These are phyloP conservation scores for Drosophila jambulina DNA, from an alignment of 1,140 invertebrate species.

Conservation along the genomic window DNA sequence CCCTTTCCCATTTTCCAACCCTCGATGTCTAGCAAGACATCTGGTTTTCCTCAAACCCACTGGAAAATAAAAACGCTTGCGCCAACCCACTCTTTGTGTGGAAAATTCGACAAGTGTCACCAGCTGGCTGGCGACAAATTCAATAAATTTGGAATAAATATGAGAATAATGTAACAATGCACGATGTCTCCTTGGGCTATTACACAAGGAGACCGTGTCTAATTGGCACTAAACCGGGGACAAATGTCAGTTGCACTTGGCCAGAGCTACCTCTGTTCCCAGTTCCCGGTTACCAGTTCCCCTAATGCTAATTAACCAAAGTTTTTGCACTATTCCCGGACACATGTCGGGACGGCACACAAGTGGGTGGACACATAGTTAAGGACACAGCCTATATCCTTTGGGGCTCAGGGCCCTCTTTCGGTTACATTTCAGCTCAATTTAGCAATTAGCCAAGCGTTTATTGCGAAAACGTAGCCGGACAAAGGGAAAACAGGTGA, in stretches of 20 bases:
- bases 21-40: neutral
- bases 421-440: slow-evolving; percentile 53
- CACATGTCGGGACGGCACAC: slow-evolving; percentile 6
- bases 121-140: slow-evolving; percentile 16
- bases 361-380: slow-evolving; percentile 2
- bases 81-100: slow-evolving; percentile 7
- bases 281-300: neutral
- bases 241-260: slow-evolving; percentile 43
- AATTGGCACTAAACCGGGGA: slow-evolving; percentile 17
- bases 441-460: slow-evolving; percentile 48
- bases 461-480: slow-evolving; percentile 39
- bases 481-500: slow-evolving; percentile 51
- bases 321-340: slow-evolving; percentile 50
- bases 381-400: slow-evolving; percentile 5
- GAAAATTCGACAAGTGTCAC: slow-evolving; percentile 9
- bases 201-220: slow-evolving; percentile 23
- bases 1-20: neutral
- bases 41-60: neutral
- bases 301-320: slow-evolving; percentile 61
- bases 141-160: slow-evolving; percentile 19
- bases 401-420: neutral
- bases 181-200: neutral
- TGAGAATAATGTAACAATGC: slow-evolving; percentile 8
- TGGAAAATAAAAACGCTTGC: neutral
- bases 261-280: neutral